These are phyloP conservation scores for Apodemus speciosus DNA, from an alignment of 2,113 vertebrate genomes.

Conservation along the genomic window DNA sequence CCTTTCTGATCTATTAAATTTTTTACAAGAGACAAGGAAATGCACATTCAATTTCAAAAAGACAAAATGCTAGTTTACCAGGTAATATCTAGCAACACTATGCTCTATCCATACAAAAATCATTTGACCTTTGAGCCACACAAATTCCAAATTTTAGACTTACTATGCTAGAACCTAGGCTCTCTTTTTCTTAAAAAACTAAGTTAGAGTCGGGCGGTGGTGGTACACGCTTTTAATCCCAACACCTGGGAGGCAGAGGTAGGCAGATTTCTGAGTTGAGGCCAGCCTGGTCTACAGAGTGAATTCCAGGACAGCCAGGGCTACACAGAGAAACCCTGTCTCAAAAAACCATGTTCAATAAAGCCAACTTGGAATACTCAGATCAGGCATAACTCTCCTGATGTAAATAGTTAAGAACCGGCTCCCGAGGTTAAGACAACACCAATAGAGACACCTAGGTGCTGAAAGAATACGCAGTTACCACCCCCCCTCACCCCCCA, in stretches of 20 bases:
- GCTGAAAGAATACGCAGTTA: constrained; percentile 62
- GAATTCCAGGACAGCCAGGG: too few species aligned
- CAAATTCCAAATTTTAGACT: constrained; percentile 2
- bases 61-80: neutral
- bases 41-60: neutral
- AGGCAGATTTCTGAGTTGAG: too few species aligned
- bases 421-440: constrained; percentile 34
- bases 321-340: too few species aligned
- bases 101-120: constrained; percentile 15
- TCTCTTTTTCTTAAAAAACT: neutral
- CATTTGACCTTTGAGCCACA: neutral
- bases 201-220: neutral
- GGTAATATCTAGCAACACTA: constrained; percentile 5
- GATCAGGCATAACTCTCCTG: neutral
- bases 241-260: too few species aligned
- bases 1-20: neutral
- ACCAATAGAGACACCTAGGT: constrained; percentile 63
- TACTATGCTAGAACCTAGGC: neutral
- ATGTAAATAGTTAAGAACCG: constrained; percentile 47
- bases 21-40: neutral
- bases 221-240: too few species aligned
- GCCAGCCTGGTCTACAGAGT: too few species aligned
- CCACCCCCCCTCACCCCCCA: too few species aligned
- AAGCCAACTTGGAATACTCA: constrained; percentile 1
- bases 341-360: neutral